Percentiles rank a stretch among this genome's conserved stretches.
Evolutionary conservation across 37 sponge, comb jelly and placozoan species (phyloP).

Genomic region (Diacarnus erythraeanus): DNA sequence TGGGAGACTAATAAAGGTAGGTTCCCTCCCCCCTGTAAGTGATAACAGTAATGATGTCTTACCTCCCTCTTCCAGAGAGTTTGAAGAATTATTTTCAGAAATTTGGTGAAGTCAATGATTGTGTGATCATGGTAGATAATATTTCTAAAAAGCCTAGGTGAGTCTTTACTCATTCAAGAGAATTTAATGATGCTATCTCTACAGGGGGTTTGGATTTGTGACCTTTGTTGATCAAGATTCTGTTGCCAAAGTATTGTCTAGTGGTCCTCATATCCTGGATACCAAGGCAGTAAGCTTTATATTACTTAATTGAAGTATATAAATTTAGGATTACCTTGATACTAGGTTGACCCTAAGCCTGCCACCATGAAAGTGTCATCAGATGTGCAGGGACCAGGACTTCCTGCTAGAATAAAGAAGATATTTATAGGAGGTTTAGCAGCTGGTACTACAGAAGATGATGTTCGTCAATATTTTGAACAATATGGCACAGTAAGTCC

Average conservation of each 20-base stretch:
- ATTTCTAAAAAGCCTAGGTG: conserved; percentile 40
- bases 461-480: conserved; percentile 25
- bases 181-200: not conserved
- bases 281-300: conserved; percentile 44
- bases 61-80: conserved; percentile 1
- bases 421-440: conserved; percentile 72
- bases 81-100: conserved; percentile 54
- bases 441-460: conserved; percentile 42
- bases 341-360: conserved; percentile 66
- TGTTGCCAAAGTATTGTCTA: conserved; percentile 15
- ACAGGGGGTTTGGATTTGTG: conserved; percentile 80
- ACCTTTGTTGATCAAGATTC: conserved; percentile 52
- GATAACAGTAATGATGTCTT: no score
- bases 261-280: conserved; percentile 42
- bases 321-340: not conserved
- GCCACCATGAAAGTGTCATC: conserved; percentile 8
- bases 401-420: conserved; percentile 17
- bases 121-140: conserved; percentile 57
- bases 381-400: no score
- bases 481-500: conserved; percentile 39
- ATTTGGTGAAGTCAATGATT: conserved; percentile 65
- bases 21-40: not conserved
- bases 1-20: conserved; percentile 65
- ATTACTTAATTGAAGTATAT: no score
- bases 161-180: no score